Conservation (phyloP, 1,140 invertebrate genomes). For the Drosophila orena region DNA sequence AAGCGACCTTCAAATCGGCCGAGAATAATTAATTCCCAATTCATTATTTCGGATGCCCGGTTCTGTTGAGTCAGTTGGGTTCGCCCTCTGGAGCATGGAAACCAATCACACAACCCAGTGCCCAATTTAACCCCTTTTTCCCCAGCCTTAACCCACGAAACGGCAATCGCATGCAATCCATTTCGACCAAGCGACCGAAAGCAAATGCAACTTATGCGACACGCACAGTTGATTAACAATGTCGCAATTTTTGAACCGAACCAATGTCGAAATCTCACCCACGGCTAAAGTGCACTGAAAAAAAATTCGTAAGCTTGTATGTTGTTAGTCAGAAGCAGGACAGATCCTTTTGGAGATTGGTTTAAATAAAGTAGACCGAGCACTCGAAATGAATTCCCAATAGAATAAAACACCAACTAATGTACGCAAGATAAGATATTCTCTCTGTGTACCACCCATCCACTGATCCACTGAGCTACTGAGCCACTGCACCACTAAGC, state of each 20-base stretch:
- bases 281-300: background rate
- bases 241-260: conserved; percentile 72
- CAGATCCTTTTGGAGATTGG: background rate
- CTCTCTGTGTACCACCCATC: background rate
- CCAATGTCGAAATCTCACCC: conserved; percentile 27
- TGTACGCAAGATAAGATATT: background rate
- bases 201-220: conserved; percentile 66
- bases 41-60: conserved; percentile 16
- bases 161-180: conserved; percentile 34
- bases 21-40: background rate
- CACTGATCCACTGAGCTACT: background rate
- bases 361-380: background rate
- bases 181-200: conserved; percentile 24
- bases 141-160: conserved; percentile 6
- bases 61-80: conserved; percentile 14
- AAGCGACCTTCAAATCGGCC: conserved; percentile 14
- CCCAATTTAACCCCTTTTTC: background rate
- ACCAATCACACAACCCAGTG: conserved; percentile 13
- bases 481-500: background rate
- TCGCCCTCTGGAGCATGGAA: conserved; percentile 14
- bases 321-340: too few relatives aligned
- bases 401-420: too few relatives aligned
- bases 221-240: conserved; percentile 79
- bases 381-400: too few relatives aligned
- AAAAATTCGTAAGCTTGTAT: background rate